These are phyloP conservation scores for Teleogryllus oceanicus DNA, from an alignment of 2,888 invertebrate genomes.

Conservation along the genomic window DNA sequence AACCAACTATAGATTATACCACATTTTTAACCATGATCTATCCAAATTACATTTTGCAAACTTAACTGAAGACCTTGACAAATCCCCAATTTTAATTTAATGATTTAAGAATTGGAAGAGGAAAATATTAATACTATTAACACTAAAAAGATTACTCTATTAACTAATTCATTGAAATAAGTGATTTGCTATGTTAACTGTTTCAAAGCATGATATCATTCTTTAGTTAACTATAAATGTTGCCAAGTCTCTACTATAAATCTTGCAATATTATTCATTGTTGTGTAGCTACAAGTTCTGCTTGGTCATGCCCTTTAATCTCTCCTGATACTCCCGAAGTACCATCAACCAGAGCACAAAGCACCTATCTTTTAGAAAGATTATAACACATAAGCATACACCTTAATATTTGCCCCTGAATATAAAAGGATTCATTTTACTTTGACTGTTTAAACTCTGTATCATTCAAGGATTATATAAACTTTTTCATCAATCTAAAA, in stretches of 20 bases:
- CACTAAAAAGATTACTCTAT: too few relatives aligned
- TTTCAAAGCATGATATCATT: background rate
- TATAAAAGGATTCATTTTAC: background rate
- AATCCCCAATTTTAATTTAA: too few relatives aligned
- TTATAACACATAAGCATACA: slow-evolving; percentile 2
- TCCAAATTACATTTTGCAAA: too few relatives aligned
- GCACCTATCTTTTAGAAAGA: slow-evolving; percentile 25
- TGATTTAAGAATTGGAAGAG: too few relatives aligned
- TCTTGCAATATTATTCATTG: background rate
- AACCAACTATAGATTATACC: slow-evolving; percentile 23
- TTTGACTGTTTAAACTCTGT: too few relatives aligned
- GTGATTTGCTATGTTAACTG: background rate
- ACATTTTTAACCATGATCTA: too few relatives aligned
- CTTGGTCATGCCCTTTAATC: slow-evolving; percentile 11
- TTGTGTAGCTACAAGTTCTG: slow-evolving; percentile 10
- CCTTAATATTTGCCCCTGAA: background rate
- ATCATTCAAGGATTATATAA: too few relatives aligned
- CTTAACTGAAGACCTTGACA: too few relatives aligned
- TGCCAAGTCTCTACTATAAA: background rate
- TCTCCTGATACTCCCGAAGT: background rate
- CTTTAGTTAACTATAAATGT: background rate
- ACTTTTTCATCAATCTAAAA: too few relatives aligned
- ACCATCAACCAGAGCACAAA: slow-evolving; percentile 24
- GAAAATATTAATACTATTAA: too few relatives aligned
- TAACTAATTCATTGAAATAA: too few relatives aligned